Percentiles rank a stretch among this genome's conserved stretches.
These are phyloP conservation scores for Pristis pectinata DNA, from an alignment of 2,797 vertebrate genomes.

Conservation along the genomic window DNA sequence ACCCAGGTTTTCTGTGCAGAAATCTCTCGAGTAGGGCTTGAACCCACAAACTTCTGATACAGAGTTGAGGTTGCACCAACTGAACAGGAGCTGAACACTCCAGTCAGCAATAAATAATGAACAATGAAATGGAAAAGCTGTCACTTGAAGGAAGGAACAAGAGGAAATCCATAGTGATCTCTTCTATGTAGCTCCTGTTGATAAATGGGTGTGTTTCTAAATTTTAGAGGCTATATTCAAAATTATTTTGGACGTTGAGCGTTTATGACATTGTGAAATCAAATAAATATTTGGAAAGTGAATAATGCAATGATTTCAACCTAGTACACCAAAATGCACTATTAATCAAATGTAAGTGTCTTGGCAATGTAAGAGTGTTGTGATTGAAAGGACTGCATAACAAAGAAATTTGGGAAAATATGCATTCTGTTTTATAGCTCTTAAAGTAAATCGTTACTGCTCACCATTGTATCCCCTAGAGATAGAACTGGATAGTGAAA, in stretches of 20 bases:
- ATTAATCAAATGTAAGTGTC: no score
- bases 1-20: no score
- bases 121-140: neutral
- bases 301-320: neutral
- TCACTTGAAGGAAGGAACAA: neutral
- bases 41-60: no score
- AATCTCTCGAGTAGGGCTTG: no score
- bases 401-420: neutral
- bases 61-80: no score
- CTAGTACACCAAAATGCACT: neutral
- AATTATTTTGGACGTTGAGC: neutral
- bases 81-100: no score
- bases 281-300: no score
- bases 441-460: neutral
- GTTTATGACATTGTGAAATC: neutral
- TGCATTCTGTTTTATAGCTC: neutral
- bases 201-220: neutral
- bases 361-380: no score
- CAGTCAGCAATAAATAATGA: neutral
- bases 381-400: no score
- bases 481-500: neutral
- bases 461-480: neutral
- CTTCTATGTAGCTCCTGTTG: no score
- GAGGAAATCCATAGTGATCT: neutral
- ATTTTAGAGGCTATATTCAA: neutral